A percentile compares a stretch with the other conserved stretches of the same genome.
Conservation (phyloP, 2,888 invertebrate genomes). For the Chrysomela aeneicollis region DNA sequence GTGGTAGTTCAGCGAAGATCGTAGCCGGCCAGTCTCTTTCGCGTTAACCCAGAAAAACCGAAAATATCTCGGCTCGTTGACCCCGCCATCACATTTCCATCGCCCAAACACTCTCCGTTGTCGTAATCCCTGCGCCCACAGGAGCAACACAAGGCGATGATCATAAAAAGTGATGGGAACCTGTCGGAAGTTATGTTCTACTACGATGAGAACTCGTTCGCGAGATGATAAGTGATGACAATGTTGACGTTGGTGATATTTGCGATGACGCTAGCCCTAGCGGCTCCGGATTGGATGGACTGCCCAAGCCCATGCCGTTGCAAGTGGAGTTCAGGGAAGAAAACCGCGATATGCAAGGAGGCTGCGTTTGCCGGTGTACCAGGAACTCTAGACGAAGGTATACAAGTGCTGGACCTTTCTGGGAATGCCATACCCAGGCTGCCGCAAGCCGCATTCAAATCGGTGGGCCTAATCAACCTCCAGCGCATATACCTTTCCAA, state of each 20-base stretch:
- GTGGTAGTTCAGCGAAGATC: slow-evolving; percentile 25
- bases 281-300: slow-evolving; percentile 84
- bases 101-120: slow-evolving; percentile 4
- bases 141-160: background rate
- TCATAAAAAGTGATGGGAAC: background rate
- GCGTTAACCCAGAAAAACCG: slow-evolving; percentile 16
- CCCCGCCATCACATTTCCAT: slow-evolving; percentile 15
- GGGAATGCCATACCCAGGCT: slow-evolving; percentile 81
- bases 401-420: slow-evolving; percentile 87
- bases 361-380: slow-evolving; percentile 83
- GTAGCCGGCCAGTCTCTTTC: slow-evolving; percentile 12
- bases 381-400: slow-evolving; percentile 72
- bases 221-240: slow-evolving; percentile 59
- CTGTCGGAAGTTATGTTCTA: slow-evolving; percentile 16
- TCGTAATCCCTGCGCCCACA: background rate
- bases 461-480: slow-evolving; percentile 80
- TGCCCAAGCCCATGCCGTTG: slow-evolving; percentile 87
- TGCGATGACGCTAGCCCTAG: slow-evolving; percentile 61
- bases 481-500: slow-evolving; percentile 83
- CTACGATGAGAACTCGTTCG: slow-evolving; percentile 36
- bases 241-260: slow-evolving; percentile 56
- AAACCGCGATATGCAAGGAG: slow-evolving; percentile 85
- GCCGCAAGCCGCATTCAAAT: slow-evolving; percentile 80
- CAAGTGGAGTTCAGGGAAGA: slow-evolving; percentile 93
- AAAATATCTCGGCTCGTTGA: slow-evolving; percentile 23